phyloP scores from a whole-genome alignment of 2,113 vertebrate species.

The Holacanthus passer region DNA sequence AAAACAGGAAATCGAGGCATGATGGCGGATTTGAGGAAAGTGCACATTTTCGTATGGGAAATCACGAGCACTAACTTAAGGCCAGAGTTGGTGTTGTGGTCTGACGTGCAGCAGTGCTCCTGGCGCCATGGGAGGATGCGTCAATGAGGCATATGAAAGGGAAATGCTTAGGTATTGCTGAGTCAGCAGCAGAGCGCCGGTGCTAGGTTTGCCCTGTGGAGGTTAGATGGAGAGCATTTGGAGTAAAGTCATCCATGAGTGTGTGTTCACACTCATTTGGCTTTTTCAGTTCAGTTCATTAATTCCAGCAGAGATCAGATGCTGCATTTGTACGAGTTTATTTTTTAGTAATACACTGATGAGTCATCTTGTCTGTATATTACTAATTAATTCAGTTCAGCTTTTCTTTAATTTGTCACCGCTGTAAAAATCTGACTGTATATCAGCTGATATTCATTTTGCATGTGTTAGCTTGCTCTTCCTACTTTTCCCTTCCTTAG shows the following conservation, averaged over 20 bases:
- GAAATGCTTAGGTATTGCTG: constrained; percentile 38
- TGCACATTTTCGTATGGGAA: constrained; percentile 45
- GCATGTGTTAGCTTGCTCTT: constrained; percentile 29
- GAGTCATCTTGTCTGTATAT: not conserved
- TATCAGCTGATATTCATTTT: not conserved
- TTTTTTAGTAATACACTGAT: not conserved
- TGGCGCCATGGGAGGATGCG: constrained; percentile 22
- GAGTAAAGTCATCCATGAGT: constrained; percentile 37
- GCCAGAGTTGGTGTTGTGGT: constrained; percentile 17
- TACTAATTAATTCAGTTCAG: not conserved
- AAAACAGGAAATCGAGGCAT: constrained; percentile 1
- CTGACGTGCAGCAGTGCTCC: not conserved
- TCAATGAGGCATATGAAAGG: constrained; percentile 51
- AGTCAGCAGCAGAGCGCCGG: constrained; percentile 26
- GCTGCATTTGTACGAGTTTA: not conserved
- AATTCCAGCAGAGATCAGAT: not conserved
- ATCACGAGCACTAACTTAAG: not conserved
- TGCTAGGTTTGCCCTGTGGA: constrained; percentile 15
- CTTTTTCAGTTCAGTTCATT: not conserved
- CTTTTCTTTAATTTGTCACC: not conserved
- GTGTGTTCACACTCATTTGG: not conserved
- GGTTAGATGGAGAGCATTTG: constrained; percentile 15
- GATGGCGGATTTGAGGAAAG: not conserved
- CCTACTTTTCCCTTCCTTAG: constrained; percentile 16
- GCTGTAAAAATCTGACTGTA: not conserved